Evolutionary conservation across 1,140 invertebrate genomes (phyloP).

Genomic region (Chironomus tepperi): DNA sequence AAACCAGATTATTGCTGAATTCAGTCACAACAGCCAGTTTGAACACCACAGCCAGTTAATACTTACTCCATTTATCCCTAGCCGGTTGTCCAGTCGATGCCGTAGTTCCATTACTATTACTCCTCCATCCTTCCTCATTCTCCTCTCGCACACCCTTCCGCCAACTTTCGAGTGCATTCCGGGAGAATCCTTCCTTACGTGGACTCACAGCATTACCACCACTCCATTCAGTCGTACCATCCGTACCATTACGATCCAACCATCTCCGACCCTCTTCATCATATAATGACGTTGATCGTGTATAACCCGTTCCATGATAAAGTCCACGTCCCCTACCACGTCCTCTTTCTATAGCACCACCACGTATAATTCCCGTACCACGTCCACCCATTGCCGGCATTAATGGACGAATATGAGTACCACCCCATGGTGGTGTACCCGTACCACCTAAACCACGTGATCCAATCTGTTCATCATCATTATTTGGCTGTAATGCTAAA

Average conservation of each 20-base stretch:
- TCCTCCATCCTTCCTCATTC: slow-evolving; percentile 55
- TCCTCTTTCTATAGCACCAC: slow-evolving; percentile 44
- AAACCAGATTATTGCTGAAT: no score
- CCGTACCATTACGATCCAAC: slow-evolving; percentile 54
- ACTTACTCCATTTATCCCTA: slow-evolving; percentile 47
- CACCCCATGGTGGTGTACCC: slow-evolving; percentile 38
- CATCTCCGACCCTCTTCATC: slow-evolving; percentile 39
- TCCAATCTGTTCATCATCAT: slow-evolving; percentile 65
- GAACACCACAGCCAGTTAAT: no score
- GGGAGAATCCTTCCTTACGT: slow-evolving; percentile 48
- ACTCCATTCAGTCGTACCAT: slow-evolving; percentile 50
- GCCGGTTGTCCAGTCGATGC: slow-evolving; percentile 28
- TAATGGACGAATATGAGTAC: slow-evolving; percentile 31
- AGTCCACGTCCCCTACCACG: slow-evolving; percentile 32
- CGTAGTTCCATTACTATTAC: slow-evolving; percentile 31
- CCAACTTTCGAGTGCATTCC: slow-evolving; percentile 53
- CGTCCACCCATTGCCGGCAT: slow-evolving; percentile 47
- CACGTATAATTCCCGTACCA: slow-evolving; percentile 44
- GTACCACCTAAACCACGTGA: slow-evolving; percentile 50
- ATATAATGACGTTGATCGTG: slow-evolving; percentile 34
- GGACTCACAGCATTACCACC: slow-evolving; percentile 46
- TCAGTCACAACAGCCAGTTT: no score
- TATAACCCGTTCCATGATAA: slow-evolving; percentile 35
- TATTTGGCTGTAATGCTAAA: slow-evolving; percentile 61
- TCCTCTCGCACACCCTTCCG: slow-evolving; percentile 45